A percentile compares a stretch with the other conserved stretches of the same genome.
Evolutionary conservation across 1,140 invertebrate species (phyloP).

Genomic region (Sarcophaga bullata): DNA sequence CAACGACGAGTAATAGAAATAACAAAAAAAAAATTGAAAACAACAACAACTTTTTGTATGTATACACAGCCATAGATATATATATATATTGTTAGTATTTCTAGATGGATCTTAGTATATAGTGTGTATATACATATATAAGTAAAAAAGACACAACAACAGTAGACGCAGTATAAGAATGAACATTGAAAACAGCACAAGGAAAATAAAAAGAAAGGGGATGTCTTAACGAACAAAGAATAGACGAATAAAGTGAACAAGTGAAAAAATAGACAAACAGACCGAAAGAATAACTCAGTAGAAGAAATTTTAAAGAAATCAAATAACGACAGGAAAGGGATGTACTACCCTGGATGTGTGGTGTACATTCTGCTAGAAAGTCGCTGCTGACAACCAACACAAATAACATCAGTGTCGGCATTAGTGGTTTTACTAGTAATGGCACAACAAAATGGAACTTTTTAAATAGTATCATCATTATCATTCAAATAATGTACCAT

Average conservation of each 20-base stretch:
- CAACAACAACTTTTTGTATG: too few species aligned
- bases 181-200: background rate
- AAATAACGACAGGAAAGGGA: slow-evolving; percentile 28
- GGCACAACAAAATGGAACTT: background rate
- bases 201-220: background rate
- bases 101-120: too few species aligned
- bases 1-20: background rate
- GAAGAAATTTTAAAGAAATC: too few species aligned
- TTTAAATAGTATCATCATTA: slow-evolving; percentile 43
- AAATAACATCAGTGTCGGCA: background rate
- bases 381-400: background rate
- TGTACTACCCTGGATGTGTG: background rate
- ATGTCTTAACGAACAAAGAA: background rate
- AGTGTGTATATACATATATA: background rate
- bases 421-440: background rate
- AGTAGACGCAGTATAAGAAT: background rate
- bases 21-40: background rate
- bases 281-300: too few species aligned
- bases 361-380: background rate
- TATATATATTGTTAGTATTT: too few species aligned
- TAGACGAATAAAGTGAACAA: background rate
- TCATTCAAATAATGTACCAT: slow-evolving; percentile 39
- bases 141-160: background rate
- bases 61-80: too few species aligned
- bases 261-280: too few species aligned